Percentiles rank a stretch among this genome's conserved stretches.
These are phyloP conservation scores for Chaunax sp. DNA, from an alignment of 2,797 vertebrate genomes.

Conservation along the genomic window DNA sequence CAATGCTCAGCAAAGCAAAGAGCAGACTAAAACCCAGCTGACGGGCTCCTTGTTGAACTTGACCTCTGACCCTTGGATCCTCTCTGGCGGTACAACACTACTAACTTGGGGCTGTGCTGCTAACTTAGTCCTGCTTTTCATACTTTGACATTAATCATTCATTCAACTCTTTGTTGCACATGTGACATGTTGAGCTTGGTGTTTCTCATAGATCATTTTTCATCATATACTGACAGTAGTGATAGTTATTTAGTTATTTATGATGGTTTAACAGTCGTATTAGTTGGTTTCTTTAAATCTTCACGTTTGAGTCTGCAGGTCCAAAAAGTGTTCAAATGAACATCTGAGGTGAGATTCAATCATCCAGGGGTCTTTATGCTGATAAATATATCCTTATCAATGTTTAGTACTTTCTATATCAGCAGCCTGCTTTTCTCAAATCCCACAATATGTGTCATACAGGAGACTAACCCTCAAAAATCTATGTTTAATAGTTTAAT, in stretches of 20 bases:
- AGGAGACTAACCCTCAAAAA: too few species aligned
- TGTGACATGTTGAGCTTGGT: background rate
- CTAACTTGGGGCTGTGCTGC: slow-evolving; percentile 50
- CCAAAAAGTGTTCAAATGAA: too few species aligned
- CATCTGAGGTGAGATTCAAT: too few species aligned
- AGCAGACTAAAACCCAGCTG: slow-evolving; percentile 22
- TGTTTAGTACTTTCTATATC: too few species aligned
- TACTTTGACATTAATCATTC: slow-evolving; percentile 15
- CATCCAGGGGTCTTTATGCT: too few species aligned
- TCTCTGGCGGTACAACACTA: slow-evolving; percentile 32
- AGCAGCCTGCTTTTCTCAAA: too few species aligned
- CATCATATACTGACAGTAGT: background rate
- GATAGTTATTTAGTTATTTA: too few species aligned
- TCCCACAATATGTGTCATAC: too few species aligned
- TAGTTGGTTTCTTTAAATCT: too few species aligned
- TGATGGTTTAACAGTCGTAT: background rate
- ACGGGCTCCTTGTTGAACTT: background rate
- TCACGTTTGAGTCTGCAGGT: too few species aligned
- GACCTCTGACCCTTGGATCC: background rate
- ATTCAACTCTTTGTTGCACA: slow-evolving; percentile 10
- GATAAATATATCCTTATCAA: too few species aligned
- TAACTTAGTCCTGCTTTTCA: slow-evolving; percentile 11
- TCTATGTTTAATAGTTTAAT: too few species aligned
- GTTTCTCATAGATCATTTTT: background rate
- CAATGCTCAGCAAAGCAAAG: background rate